A percentile compares a stretch with the other conserved stretches of the same genome.
Conservation (phyloP, 2,888 invertebrate genomes). For the Galeopsomyia nigrocyanea region DNA sequence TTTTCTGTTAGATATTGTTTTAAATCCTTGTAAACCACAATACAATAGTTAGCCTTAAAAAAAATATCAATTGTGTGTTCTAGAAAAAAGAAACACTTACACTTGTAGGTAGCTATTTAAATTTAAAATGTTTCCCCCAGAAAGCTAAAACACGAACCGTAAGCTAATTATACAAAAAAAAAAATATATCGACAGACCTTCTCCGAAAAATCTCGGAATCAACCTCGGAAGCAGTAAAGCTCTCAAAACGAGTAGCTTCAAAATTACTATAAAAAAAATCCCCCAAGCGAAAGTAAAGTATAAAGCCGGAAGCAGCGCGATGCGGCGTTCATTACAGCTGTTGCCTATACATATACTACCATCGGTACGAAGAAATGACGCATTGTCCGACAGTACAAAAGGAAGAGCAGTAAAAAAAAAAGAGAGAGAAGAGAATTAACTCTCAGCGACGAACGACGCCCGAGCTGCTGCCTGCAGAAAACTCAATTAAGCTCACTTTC, state of each 20-base stretch:
- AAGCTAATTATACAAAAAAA: too few species aligned
- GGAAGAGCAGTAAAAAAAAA: background rate
- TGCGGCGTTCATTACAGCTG: conserved; percentile 27
- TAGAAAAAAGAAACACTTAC: too few species aligned
- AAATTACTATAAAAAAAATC: too few species aligned
- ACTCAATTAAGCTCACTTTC: conserved; percentile 41
- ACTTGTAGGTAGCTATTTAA: too few species aligned
- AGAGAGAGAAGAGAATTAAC: conserved; percentile 30
- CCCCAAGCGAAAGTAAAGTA: background rate
- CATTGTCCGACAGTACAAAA: conserved; percentile 31
- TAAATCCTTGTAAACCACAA: too few species aligned
- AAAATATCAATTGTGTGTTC: too few species aligned
- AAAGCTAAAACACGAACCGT: too few species aligned
- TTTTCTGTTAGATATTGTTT: too few species aligned
- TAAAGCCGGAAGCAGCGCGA: conserved; percentile 28
- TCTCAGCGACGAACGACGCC: conserved; percentile 26
- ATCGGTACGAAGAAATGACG: conserved; percentile 28
- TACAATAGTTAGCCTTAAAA: too few species aligned
- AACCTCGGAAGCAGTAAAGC: background rate
- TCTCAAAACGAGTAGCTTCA: background rate
- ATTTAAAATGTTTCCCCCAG: too few species aligned
- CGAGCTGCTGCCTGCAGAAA: conserved; percentile 14
- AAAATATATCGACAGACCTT: background rate
- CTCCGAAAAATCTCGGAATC: background rate
- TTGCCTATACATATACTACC: conserved; percentile 24